Conservation (phyloP, 92 coral and sea anemone species). For the Diadumene lineata region DNA sequence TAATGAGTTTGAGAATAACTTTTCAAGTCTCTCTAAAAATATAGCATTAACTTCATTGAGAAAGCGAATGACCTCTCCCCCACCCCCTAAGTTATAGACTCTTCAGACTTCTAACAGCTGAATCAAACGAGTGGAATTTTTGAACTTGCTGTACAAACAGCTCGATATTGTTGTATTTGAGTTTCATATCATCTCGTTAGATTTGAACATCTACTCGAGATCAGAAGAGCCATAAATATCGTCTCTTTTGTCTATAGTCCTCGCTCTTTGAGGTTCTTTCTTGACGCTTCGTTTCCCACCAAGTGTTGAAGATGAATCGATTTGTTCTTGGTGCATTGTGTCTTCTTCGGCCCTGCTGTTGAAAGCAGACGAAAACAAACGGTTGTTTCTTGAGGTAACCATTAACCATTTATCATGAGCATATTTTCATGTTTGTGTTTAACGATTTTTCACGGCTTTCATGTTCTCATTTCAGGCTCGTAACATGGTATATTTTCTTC, state of each 20-base stretch:
- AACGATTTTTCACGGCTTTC: no score
- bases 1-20: no score
- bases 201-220: not conserved
- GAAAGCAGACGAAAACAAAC: constrained; percentile 4
- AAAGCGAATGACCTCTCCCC: no score
- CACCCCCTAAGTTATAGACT: no score
- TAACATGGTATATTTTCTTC: no score
- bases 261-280: not conserved
- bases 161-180: not conserved
- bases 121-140: not conserved
- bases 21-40: no score
- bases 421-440: not conserved
- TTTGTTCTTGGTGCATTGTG: constrained; percentile 16
- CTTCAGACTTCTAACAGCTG: constrained; percentile 1
- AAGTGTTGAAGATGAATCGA: constrained; percentile 25
- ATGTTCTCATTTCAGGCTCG: no score
- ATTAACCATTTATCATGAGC: no score
- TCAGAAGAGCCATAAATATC: not conserved
- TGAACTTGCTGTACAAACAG: not conserved
- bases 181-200: not conserved
- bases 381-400: constrained; percentile 19
- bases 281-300: no score
- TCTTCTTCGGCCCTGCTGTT: constrained; percentile 4
- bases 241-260: not conserved
- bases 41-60: no score